Conservation (phyloP, 2,888 invertebrate genomes). For the Trachelus troglodyta region DNA sequence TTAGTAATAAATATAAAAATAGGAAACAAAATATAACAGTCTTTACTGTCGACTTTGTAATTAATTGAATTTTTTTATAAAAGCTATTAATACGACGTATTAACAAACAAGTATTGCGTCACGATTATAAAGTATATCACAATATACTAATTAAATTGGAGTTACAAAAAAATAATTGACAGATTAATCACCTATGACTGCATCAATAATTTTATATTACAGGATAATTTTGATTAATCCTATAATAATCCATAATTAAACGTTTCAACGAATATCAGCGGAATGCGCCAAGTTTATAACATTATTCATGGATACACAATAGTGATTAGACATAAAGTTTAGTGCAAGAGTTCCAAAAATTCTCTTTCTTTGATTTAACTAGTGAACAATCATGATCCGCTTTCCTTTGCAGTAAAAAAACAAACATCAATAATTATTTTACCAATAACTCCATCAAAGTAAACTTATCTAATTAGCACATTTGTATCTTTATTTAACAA, state of each 20-base stretch:
- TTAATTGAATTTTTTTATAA: background rate
- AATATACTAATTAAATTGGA: background rate
- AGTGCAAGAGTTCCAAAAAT: background rate
- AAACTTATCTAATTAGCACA: background rate
- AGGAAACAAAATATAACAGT: background rate
- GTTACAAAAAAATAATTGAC: background rate
- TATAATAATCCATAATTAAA: background rate
- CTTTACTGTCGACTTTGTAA: background rate
- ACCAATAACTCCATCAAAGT: background rate
- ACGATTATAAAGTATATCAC: background rate
- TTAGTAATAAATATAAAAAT: background rate
- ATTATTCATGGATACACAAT: no score
- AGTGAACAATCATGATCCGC: background rate
- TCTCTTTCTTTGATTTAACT: background rate
- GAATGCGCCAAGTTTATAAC: background rate
- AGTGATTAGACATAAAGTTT: background rate
- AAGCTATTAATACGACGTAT: background rate
- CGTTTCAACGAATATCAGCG: background rate
- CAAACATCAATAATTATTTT: background rate
- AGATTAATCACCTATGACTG: background rate
- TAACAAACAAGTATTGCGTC: background rate
- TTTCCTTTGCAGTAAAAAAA: background rate
- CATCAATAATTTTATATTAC: background rate
- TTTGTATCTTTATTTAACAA: constrained; percentile 65
- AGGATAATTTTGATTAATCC: background rate